phyloP scores from a whole-genome alignment of 1,140 invertebrate species.

The Solen grandis region DNA sequence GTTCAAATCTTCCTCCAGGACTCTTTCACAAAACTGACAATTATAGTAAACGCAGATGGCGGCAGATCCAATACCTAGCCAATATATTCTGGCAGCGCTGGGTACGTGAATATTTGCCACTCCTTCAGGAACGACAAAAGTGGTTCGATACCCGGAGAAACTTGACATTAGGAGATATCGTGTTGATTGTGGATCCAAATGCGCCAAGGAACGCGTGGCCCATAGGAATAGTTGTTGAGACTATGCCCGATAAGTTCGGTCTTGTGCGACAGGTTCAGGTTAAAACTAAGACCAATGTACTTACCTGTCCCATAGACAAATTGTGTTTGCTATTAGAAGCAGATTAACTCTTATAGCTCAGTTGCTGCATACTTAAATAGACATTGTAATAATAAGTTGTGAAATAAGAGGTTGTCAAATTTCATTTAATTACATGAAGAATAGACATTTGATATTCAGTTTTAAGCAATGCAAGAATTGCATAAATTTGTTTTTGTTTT shows the following conservation, averaged over 20 bases:
- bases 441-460: too few relatives aligned
- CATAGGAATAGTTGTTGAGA: not conserved
- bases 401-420: too few relatives aligned
- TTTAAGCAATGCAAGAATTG: too few relatives aligned
- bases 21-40: slow-evolving; percentile 29
- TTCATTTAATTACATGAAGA: too few relatives aligned
- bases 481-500: too few relatives aligned
- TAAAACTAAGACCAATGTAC: too few relatives aligned
- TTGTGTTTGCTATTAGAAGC: slow-evolving; percentile 45
- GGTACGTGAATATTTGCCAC: not conserved
- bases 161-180: slow-evolving; percentile 58
- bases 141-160: slow-evolving; percentile 53
- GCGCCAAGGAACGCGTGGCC: slow-evolving; percentile 58
- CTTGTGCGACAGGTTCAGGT: slow-evolving; percentile 32
- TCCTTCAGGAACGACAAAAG: slow-evolving; percentile 57
- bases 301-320: slow-evolving; percentile 53
- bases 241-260: not conserved
- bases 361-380: too few relatives aligned
- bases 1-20: too few relatives aligned
- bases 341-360: too few relatives aligned
- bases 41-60: slow-evolving; percentile 48
- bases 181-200: slow-evolving; percentile 58
- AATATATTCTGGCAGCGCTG: not conserved
- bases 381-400: too few relatives aligned
- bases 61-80: not conserved